A percentile compares a stretch with the other conserved stretches of the same genome.
These are phyloP conservation scores for Ganaspis brasiliensis DNA, from an alignment of 2,888 invertebrate species.

Conservation along the genomic window DNA sequence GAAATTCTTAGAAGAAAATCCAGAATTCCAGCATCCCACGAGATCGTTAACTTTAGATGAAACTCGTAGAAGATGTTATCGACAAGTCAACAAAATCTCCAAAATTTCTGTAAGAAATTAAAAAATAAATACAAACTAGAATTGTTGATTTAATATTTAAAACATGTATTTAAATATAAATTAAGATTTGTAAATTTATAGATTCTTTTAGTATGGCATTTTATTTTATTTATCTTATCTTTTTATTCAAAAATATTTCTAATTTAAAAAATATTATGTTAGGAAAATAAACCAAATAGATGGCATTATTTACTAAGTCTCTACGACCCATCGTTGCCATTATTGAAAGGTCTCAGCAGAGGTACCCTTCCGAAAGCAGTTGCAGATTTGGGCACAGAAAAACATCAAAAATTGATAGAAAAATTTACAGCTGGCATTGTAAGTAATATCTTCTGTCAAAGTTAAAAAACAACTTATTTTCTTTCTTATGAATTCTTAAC, in stretches of 20 bases:
- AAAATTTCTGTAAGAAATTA: conserved; percentile 56
- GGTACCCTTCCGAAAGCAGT: conserved; percentile 81
- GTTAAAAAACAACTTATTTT: not conserved
- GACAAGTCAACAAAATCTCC: conserved; percentile 60
- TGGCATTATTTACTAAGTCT: conserved; percentile 68
- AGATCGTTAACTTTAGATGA: conserved; percentile 86
- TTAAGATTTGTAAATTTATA: too few species aligned
- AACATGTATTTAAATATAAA: too few species aligned
- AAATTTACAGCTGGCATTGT: conserved; percentile 75
- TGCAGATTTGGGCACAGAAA: conserved; percentile 80
- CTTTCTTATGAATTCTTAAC: too few species aligned
- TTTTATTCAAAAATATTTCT: too few species aligned
- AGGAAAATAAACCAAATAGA: conserved; percentile 48
- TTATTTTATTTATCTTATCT: too few species aligned
- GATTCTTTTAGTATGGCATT: too few species aligned
- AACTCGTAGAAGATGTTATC: conserved; percentile 82
- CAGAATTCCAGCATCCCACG: conserved; percentile 86
- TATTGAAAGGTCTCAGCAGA: conserved; percentile 76
- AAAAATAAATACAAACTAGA: too few species aligned
- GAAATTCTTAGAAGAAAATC: conserved; percentile 88
- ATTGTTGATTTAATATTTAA: too few species aligned
- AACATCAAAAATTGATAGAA: conserved; percentile 78
- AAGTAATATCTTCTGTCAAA: conserved; percentile 26
- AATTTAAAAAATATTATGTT: not conserved
- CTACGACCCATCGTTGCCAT: conserved; percentile 76